Evolutionary conservation across 1,140 invertebrate genomes (phyloP).

Genomic region (Pogonomyrmex barbatus): DNA sequence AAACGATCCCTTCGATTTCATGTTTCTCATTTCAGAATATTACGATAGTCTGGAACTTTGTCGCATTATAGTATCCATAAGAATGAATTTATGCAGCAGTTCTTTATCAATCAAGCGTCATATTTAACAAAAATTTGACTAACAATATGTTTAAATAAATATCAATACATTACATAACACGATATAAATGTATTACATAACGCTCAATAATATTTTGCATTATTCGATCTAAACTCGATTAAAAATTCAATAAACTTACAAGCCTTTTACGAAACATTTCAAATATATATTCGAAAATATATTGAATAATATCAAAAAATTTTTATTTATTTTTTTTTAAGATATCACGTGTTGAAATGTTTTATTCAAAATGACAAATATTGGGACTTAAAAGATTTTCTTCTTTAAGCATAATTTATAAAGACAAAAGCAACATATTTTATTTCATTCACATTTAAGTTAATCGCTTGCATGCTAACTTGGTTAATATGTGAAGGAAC

Average conservation of each 20-base stretch:
- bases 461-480: slow-evolving; percentile 39
- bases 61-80: background rate
- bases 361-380: background rate
- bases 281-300: background rate
- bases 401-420: background rate
- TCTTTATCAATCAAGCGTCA: background rate
- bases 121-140: background rate
- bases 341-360: background rate
- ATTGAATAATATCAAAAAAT: background rate
- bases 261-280: slow-evolving; percentile 5
- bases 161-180: background rate
- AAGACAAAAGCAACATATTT: background rate
- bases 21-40: background rate
- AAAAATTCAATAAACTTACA: background rate
- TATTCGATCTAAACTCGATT: background rate
- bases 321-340: background rate
- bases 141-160: background rate
- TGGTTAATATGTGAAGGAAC: slow-evolving; percentile 53
- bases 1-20: background rate
- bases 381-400: background rate
- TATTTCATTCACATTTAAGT: background rate
- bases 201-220: background rate
- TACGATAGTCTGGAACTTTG: background rate
- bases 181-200: background rate
- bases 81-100: background rate